A percentile compares a stretch with the other conserved stretches of the same genome.
Evolutionary conservation across 2,888 invertebrate species (phyloP).

Genomic region (Nebria brevicollis): DNA sequence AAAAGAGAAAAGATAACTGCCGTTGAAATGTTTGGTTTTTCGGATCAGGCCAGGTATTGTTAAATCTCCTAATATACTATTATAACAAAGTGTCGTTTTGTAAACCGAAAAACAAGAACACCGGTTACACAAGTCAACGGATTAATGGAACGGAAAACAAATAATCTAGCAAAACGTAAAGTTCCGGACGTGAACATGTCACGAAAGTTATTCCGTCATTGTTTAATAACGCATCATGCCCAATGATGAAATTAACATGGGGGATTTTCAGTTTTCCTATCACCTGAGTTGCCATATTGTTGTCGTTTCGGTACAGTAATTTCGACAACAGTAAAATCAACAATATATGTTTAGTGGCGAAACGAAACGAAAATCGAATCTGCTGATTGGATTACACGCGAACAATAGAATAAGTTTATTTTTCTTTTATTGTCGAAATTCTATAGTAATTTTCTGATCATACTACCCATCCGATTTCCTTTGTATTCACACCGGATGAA

Average conservation of each 20-base stretch:
- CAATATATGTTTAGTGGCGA: slow-evolving; percentile 3
- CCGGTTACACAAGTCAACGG: neutral
- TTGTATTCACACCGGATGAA: slow-evolving; percentile 16
- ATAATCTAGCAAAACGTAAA: neutral
- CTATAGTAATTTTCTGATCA: slow-evolving; percentile 21
- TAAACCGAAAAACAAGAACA: neutral
- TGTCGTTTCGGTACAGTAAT: neutral
- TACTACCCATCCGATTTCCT: slow-evolving; percentile 15
- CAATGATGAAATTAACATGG: slow-evolving; percentile 5
- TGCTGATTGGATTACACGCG: slow-evolving; percentile 19
- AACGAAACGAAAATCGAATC: neutral
- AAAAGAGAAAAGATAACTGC: neutral
- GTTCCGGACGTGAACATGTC: neutral
- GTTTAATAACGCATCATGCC: neutral
- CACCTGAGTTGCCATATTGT: neutral
- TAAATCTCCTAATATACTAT: too few relatives aligned
- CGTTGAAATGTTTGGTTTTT: neutral
- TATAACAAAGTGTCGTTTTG: too few relatives aligned
- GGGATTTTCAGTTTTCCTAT: neutral
- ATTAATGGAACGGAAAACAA: neutral
- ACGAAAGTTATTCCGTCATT: neutral
- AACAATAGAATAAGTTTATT: slow-evolving; percentile 38
- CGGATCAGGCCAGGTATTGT: too few relatives aligned
- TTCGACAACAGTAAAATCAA: neutral
- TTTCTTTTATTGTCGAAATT: slow-evolving; percentile 28